Percentiles rank a stretch among this genome's conserved stretches.
Conservation (phyloP, 2,797 vertebrate species). For the Huso huso region DNA sequence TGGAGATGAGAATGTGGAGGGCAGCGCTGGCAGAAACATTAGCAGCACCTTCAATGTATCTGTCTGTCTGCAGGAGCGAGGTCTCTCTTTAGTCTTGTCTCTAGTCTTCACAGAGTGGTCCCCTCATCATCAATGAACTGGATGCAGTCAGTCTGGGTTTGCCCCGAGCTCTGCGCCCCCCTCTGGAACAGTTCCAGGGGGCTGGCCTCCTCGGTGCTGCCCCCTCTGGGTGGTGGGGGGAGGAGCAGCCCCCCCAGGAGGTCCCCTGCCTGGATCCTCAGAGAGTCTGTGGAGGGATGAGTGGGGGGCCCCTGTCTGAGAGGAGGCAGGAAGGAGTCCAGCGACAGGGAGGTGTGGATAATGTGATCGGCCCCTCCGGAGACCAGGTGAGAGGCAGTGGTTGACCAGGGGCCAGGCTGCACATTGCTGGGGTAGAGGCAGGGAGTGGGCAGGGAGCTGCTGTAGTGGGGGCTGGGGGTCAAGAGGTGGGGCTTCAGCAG, state of each 20-base stretch:
- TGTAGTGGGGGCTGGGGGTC: conserved; percentile 40
- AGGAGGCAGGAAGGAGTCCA: conserved; percentile 41
- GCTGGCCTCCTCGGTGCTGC: conserved; percentile 19
- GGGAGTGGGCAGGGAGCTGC: conserved; percentile 39
- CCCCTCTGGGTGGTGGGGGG: conserved; percentile 22
- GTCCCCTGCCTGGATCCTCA: conserved; percentile 27
- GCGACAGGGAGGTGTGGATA: conserved; percentile 23
- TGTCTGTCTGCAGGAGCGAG: not conserved
- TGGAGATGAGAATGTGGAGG: too few relatives aligned
- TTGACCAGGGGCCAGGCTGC: conserved; percentile 14
- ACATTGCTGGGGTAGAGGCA: conserved; percentile 21
- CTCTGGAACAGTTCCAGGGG: conserved; percentile 61
- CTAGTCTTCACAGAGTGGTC: conserved; percentile 47
- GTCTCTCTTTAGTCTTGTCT: not conserved
- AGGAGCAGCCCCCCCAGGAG: conserved; percentile 56
- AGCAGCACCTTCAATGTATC: not conserved
- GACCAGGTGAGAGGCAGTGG: conserved; percentile 14
- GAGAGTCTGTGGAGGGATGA: conserved; percentile 32
- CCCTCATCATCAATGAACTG: conserved; percentile 70
- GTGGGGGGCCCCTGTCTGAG: conserved; percentile 39
- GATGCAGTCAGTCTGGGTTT: conserved; percentile 53
- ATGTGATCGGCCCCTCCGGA: not conserved
- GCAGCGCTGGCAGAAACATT: not conserved
- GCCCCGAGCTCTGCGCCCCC: conserved; percentile 29
- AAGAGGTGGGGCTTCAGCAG: conserved; percentile 59